Percentiles rank a stretch among this genome's conserved stretches.
phyloP scores from a whole-genome alignment of 2,888 invertebrate genomes.

The Chloroclysta siterata region DNA sequence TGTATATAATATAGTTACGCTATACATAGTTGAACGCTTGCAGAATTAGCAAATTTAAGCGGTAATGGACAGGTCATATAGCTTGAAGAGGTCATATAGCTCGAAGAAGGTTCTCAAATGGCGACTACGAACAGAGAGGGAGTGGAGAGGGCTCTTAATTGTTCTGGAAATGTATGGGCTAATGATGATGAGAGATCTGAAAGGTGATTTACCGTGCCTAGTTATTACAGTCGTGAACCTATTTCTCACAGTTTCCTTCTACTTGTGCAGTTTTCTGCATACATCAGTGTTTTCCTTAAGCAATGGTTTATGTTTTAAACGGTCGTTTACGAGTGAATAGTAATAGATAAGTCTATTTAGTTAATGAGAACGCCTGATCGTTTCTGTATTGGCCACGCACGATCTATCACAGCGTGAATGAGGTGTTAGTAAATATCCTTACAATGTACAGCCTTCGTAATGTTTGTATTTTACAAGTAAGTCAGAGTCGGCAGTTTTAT shows the following conservation, averaged over 20 bases:
- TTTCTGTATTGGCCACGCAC: constrained; percentile 20
- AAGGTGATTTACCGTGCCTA: too few species aligned
- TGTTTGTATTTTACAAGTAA: constrained; percentile 1
- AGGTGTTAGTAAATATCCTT: constrained; percentile 15
- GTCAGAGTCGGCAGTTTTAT: neutral
- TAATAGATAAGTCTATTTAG: constrained; percentile 7
- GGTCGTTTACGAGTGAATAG: neutral
- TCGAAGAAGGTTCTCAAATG: too few species aligned
- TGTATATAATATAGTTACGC: too few species aligned
- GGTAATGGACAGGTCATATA: too few species aligned
- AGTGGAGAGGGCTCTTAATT: too few species aligned
- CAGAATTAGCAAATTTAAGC: too few species aligned
- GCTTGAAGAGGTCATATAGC: too few species aligned
- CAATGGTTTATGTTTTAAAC: neutral
- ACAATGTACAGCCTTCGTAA: constrained; percentile 21
- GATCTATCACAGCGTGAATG: constrained; percentile 13
- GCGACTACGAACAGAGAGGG: too few species aligned
- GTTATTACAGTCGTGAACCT: neutral
- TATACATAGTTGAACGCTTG: too few species aligned
- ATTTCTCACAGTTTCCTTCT: neutral
- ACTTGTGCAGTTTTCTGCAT: neutral
- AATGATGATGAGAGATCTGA: too few species aligned
- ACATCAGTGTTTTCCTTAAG: neutral
- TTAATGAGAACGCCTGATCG: constrained; percentile 4
- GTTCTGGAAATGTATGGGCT: too few species aligned